These are phyloP conservation scores for Eupeodes corollae DNA, from an alignment of 1,140 invertebrate species.

Conservation along the genomic window DNA sequence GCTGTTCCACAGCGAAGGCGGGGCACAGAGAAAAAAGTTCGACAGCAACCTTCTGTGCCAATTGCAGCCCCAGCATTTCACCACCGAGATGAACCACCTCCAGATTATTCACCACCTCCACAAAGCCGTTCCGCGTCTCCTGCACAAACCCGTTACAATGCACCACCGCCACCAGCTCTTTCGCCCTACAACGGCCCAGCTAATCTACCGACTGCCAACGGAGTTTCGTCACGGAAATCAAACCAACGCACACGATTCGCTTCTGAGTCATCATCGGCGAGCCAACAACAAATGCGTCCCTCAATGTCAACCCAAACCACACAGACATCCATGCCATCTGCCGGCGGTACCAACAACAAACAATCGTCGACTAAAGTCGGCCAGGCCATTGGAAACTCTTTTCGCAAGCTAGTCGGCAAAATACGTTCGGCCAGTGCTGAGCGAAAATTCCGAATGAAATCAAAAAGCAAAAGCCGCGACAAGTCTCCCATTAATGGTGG, in stretches of 20 bases:
- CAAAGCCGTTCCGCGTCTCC: constrained; percentile 41
- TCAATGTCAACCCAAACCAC: constrained; percentile 12
- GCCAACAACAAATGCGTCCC: constrained; percentile 34
- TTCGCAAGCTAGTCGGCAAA: constrained; percentile 65
- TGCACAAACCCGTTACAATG: constrained; percentile 11
- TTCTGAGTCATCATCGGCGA: constrained; percentile 40
- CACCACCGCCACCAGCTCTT: constrained; percentile 28
- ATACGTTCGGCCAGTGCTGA: constrained; percentile 62
- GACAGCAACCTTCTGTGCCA: constrained; percentile 13
- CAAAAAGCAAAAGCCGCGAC: constrained; percentile 28
- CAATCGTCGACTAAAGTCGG: constrained; percentile 35
- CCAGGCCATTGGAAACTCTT: constrained; percentile 53
- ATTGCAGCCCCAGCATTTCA: background rate
- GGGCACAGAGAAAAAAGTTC: constrained; percentile 34
- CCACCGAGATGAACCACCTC: constrained; percentile 44
- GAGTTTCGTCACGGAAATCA: constrained; percentile 43
- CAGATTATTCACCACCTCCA: constrained; percentile 56
- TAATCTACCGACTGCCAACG: constrained; percentile 11
- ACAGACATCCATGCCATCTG: constrained; percentile 13
- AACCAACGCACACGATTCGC: constrained; percentile 56
- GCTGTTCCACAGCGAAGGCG: constrained; percentile 49
- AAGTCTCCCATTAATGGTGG: constrained; percentile 42
- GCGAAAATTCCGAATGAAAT: constrained; percentile 50
- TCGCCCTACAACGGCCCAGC: constrained; percentile 13
- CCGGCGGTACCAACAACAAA: constrained; percentile 16